Evolutionary conservation across 1,140 invertebrate species (phyloP), one percentile per base, ranked within the genome.

Genomic region (Stegodyphus mimosarum): DNA sequence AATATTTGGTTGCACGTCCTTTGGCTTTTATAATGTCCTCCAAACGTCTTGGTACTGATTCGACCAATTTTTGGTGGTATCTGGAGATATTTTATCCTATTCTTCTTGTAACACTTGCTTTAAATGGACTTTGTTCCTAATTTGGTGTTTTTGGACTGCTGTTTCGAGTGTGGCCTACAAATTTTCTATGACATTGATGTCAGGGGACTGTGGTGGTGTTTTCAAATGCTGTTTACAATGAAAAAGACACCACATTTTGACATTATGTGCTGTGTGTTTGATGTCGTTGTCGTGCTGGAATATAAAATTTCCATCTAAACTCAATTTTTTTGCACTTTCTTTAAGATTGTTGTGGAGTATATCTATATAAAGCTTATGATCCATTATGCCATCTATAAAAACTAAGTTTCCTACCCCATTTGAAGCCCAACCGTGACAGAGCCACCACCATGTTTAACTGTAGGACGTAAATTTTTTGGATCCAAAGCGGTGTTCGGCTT

Each of bases 31-130:
- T n/a, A n/a, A n/a, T n/a, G n/a, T n/a, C n/a, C n/a, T n/a, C n/a
- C n/a, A n/a, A n/a, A n/a, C n/a, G n/a, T n/a, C n/a, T n/a, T n/a
- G n/a, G n/a, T n/a, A n/a, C n/a, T n/a, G n/a, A n/a, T n/a, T n/a
- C n/a, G n/a, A n/a, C n/a, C n/a, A n/a, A n/a, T 78, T 71, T 78
- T 70, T 67, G 50, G 66, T 79, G 51, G 66, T 79, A 52, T 70
- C 51, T 60, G 55, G 55, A 60, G 55, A 60, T 60, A 60, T 60
- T 60, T 60, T 60, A 60, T 60, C 55, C 55, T 4, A 60, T 60
- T 60, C 55, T 60, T 60, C 55, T 60, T 60, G 55, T 60, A 60
- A 60, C 55, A 60, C 55, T 60, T 60, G 55, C 55, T 60, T 60
- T 60, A 60, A 60, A 60, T 60, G 55, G 55, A 4, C 4, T 60